Conservation (phyloP, 2,888 invertebrate genomes). For the Drosophila stalkeri region DNA sequence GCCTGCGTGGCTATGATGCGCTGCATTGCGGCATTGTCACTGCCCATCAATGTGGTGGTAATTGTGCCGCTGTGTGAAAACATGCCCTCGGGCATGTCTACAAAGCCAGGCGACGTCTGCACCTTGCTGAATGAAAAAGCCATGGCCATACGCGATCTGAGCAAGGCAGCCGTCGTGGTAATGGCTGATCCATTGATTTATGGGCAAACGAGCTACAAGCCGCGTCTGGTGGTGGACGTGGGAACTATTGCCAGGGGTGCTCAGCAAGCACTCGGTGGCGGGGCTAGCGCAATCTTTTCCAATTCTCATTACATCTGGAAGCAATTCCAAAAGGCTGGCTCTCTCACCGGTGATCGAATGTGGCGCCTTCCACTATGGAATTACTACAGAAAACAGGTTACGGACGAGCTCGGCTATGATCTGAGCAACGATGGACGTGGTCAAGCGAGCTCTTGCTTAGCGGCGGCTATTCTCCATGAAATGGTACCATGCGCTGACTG, state of each 20-base stretch:
- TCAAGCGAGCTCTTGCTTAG: conserved; percentile 88
- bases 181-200: conserved; percentile 93
- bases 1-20: conserved; percentile 86
- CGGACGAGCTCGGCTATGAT: conserved; percentile 86
- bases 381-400: conserved; percentile 81
- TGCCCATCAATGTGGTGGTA: conserved; percentile 86
- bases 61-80: conserved; percentile 85
- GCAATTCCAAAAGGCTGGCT: conserved; percentile 86
- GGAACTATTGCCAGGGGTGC: conserved; percentile 86
- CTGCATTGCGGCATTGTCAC: conserved; percentile 86
- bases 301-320: conserved; percentile 86
- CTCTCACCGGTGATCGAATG: conserved; percentile 87
- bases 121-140: conserved; percentile 86
- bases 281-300: conserved; percentile 87
- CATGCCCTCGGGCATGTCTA: conserved; percentile 87
- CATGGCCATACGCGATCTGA: conserved; percentile 86
- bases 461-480: conserved; percentile 89
- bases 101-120: conserved; percentile 86
- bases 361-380: conserved; percentile 88
- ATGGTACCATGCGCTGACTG: conserved; percentile 88
- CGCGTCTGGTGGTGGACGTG: conserved; percentile 87
- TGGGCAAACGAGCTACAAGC: conserved; percentile 88
- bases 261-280: conserved; percentile 86
- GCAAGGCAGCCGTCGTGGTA: conserved; percentile 91
- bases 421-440: conserved; percentile 87